Base-by-base conservation (phyloP, 2,797 vertebrate genomes). In the Echiichthys vipera region DNA sequence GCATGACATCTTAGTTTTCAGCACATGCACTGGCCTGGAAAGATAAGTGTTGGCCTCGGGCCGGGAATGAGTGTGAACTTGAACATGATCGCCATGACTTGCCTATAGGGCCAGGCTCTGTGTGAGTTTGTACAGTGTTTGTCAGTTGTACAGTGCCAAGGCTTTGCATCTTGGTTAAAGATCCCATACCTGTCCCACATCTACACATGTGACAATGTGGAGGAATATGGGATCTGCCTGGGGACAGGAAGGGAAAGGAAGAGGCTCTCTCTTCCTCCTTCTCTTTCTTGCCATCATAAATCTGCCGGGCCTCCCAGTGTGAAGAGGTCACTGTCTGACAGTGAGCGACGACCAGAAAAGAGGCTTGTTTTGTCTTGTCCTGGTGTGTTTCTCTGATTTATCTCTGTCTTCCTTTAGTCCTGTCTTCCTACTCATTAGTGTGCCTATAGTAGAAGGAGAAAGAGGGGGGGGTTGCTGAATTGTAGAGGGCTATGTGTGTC, bases 361-460 rank as follows among this genome's bases (percentile, higher is more conserved):
- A 58, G 77, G 84, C 92, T 86, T 91, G 91, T 93, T 91, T 89
- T 85, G 85, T 91, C 91, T 89, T 92, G 91, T 89, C 84, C 70
- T 66, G 53, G 53, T 79, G 85, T 87, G 78, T 89, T 86, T 82
- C 72, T 70, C 53, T 92, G 90, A 94, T 93, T 93, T 92, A 93
- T 90, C 47, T 34, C 81, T 55, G 55, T 78, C 71, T 75, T 87
- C 68, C 78, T 85, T 80, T 56, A 55, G 40, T 76, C 54, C 68
- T 72, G 55, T 66, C 78, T 87, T 79, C 78, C 84, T 77, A 81
- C 74, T 91, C 77, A 85, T 88, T 88, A 86, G 76, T 77, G 63
- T 58, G 20, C 22, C 65, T 74, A 55, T 66, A 54, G 69, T 51
- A 78, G 65, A 51, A 67, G 62, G 30, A 37, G 25, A 20, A 6